These are phyloP conservation scores for Musca domestica DNA, from an alignment of 1,140 invertebrate species.

Conservation along the genomic window DNA sequence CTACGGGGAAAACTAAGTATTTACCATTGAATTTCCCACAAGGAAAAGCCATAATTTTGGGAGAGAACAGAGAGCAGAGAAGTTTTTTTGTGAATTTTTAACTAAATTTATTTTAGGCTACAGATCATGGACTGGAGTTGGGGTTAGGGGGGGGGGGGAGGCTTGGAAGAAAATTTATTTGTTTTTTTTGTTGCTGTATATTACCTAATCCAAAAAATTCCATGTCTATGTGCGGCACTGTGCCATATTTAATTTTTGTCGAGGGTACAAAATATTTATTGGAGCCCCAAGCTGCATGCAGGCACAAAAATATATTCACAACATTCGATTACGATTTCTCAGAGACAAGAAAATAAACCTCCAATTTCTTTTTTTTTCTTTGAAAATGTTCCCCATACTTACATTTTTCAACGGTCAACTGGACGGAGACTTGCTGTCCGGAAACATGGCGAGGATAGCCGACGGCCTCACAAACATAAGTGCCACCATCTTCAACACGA, in stretches of 20 bases:
- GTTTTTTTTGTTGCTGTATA: not conserved
- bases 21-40: not conserved
- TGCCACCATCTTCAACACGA: constrained; percentile 71
- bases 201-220: constrained; percentile 54
- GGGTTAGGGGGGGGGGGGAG: too few relatives aligned
- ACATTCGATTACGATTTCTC: not conserved
- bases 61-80: not conserved
- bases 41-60: not conserved
- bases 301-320: not conserved
- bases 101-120: not conserved
- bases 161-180: not conserved
- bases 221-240: constrained; percentile 50
- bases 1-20: not conserved
- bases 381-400: constrained; percentile 58
- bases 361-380: not conserved
- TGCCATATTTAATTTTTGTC: constrained; percentile 49
- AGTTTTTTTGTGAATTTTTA: not conserved
- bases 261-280: constrained; percentile 43
- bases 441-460: constrained; percentile 57
- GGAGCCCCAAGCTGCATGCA: constrained; percentile 54
- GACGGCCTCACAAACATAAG: constrained; percentile 79
- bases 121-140: too few relatives aligned
- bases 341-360: not conserved
- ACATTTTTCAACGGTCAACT: constrained; percentile 72
- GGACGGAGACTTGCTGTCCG: constrained; percentile 62